A percentile compares a stretch with the other conserved stretches of the same genome.
Conservation (phyloP, 2,113 vertebrate genomes). For the Thryonomys swinderianus region DNA sequence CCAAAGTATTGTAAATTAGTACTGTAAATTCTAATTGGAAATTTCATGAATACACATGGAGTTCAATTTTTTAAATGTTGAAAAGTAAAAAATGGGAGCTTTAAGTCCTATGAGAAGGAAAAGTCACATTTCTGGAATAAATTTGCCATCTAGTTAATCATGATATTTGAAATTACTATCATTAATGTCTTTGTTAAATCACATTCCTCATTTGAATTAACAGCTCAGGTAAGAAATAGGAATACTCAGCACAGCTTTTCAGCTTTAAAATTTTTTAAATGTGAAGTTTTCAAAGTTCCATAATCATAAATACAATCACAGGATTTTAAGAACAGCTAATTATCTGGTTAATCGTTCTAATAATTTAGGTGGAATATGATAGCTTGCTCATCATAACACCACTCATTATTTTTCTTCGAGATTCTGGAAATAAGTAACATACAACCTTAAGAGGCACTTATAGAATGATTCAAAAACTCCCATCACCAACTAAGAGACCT, state of each 20-base stretch:
- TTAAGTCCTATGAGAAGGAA: not conserved
- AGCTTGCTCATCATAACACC: slow-evolving; percentile 39
- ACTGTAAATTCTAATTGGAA: slow-evolving; percentile 39
- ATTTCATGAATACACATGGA: slow-evolving; percentile 9
- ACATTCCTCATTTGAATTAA: slow-evolving; percentile 10
- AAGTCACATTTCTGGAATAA: slow-evolving; percentile 1
- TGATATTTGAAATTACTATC: slow-evolving; percentile 31
- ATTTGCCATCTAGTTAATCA: not conserved
- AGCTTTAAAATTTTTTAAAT: slow-evolving; percentile 52
- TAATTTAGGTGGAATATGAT: slow-evolving; percentile 64
- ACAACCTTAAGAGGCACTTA: slow-evolving; percentile 92
- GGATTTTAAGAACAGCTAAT: slow-evolving; percentile 58
- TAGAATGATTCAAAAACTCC: slow-evolving; percentile 82
- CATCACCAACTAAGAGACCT: slow-evolving; percentile 76
- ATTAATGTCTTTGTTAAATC: slow-evolving; percentile 60
- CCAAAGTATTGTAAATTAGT: slow-evolving; percentile 31
- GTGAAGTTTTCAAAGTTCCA: slow-evolving; percentile 57
- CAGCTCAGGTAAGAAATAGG: slow-evolving; percentile 60
- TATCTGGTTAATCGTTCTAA: slow-evolving; percentile 62
- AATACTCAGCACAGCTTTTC: slow-evolving; percentile 47
- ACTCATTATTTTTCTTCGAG: slow-evolving; percentile 68
- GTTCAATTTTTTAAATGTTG: slow-evolving; percentile 32
- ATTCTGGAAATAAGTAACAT: slow-evolving; percentile 91
- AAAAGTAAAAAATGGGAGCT: not conserved
- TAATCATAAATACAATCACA: slow-evolving; percentile 51